These are phyloP conservation scores for Gasteruption jaculator DNA, from an alignment of 2,888 invertebrate genomes.

Conservation along the genomic window DNA sequence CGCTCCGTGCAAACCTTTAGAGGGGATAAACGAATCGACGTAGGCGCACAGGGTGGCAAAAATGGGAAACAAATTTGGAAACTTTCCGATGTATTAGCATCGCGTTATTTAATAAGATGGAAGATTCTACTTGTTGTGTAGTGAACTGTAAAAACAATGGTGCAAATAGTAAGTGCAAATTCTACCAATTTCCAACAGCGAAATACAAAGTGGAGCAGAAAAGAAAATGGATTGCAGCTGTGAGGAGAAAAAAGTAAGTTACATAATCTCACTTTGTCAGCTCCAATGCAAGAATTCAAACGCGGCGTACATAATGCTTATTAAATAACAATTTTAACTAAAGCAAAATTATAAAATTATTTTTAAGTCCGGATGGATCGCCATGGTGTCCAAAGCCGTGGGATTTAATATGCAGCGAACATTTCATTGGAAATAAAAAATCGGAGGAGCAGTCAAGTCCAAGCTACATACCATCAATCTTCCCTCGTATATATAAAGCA, in stretches of 20 bases:
- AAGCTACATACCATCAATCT: conserved; percentile 20
- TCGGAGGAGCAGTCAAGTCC: conserved; percentile 19
- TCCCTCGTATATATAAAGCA: conserved; percentile 13
- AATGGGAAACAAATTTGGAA: not conserved
- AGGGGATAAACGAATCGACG: conserved; percentile 2
- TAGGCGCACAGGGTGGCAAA: not conserved
- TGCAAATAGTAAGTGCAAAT: conserved; percentile 2
- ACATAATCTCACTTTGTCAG: not conserved
- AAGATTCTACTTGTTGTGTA: conserved; percentile 1
- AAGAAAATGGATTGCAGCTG: conserved; percentile 5
- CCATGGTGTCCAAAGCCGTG: conserved; percentile 17
- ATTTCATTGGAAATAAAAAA: conserved; percentile 21
- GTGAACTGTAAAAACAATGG: conserved; percentile 7
- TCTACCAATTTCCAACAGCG: conserved; percentile 3
- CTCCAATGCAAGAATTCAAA: not conserved
- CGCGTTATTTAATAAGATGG: not conserved
- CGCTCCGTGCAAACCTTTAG: not conserved
- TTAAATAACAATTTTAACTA: conserved; percentile 2
- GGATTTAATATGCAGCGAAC: conserved; percentile 19
- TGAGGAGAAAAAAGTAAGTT: conserved; percentile 8
- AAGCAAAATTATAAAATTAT: not conserved
- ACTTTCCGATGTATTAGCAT: not conserved
- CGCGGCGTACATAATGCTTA: not conserved
- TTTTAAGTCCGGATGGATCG: not conserved
- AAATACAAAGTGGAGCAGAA: not conserved